phyloP scores from a whole-genome alignment of 1,140 invertebrate genomes.

The Euwallacea similis region DNA sequence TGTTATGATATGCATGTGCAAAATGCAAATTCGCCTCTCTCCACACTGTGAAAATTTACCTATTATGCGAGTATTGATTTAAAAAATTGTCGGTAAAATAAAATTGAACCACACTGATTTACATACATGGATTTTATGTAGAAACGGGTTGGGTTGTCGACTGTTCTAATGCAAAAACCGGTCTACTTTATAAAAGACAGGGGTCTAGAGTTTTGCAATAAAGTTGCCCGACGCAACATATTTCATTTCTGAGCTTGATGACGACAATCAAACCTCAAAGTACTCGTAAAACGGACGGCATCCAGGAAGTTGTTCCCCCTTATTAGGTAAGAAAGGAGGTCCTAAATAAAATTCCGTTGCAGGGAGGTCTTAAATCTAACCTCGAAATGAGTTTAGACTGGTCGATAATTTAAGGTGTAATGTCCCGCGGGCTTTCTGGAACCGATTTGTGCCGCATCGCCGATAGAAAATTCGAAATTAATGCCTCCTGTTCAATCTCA shows the following conservation, averaged over 20 bases:
- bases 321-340: conserved; percentile 5
- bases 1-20: conserved; percentile 35
- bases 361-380: conserved; percentile 16
- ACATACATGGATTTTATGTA: no score
- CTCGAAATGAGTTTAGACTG: conserved; percentile 31
- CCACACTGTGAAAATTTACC: conserved; percentile 13
- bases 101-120: no score
- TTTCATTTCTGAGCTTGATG: no score
- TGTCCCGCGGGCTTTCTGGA: conserved; percentile 29
- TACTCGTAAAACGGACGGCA: no score
- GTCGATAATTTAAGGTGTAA: conserved; percentile 36
- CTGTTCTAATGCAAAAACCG: no score
- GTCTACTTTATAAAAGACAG: no score
- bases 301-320: not conserved
- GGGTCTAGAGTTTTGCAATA: no score
- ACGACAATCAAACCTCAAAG: no score
- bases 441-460: conserved; percentile 32
- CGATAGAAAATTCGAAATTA: conserved; percentile 44
- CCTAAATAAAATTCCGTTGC: conserved; percentile 5
- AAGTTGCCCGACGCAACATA: no score
- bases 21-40: conserved; percentile 34
- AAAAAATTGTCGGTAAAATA: no score
- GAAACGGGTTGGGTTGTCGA: no score
- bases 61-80: no score
- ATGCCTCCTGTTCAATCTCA: conserved; percentile 45